Conservation (phyloP, 2,113 vertebrate species). For the Chionis minor region DNA sequence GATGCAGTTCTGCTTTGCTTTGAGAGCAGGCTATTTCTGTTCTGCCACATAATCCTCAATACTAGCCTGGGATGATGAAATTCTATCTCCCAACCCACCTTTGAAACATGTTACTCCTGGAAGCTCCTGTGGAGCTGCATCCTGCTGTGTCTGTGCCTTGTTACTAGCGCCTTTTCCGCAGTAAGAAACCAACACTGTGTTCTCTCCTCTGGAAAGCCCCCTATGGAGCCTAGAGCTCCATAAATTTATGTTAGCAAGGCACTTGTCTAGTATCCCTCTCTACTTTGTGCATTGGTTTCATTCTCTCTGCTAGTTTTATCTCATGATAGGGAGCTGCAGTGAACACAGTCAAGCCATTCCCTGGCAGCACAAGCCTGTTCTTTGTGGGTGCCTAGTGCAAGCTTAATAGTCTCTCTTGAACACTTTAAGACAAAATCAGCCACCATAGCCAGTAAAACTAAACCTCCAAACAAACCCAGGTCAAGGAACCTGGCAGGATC, state of each 20-base stretch:
- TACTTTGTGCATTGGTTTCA: not conserved
- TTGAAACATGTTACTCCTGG: not conserved
- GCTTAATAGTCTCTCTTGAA: not conserved
- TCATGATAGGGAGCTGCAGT: fast-evolving
- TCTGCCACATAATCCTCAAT: not conserved
- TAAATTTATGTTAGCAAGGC: not conserved
- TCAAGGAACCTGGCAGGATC: not conserved
- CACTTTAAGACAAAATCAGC: not conserved
- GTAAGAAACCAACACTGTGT: not conserved
- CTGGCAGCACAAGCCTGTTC: not conserved
- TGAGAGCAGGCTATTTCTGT: not conserved
- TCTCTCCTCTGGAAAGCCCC: not conserved
- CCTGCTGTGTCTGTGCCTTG: not conserved
- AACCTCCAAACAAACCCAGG: not conserved
- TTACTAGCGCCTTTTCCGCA: not conserved
- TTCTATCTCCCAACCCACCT: not conserved
- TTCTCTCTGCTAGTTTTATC: not conserved
- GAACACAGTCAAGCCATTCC: not conserved
- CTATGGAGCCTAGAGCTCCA: not conserved
- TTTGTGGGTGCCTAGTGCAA: not conserved
- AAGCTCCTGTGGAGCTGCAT: not conserved
- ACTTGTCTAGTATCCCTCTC: not conserved
- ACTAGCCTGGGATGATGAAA: not conserved
- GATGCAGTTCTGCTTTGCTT: not conserved
- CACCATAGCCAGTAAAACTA: not conserved